phyloP scores from a whole-genome alignment of 2,797 vertebrate species.

The Lacerta viridis region DNA sequence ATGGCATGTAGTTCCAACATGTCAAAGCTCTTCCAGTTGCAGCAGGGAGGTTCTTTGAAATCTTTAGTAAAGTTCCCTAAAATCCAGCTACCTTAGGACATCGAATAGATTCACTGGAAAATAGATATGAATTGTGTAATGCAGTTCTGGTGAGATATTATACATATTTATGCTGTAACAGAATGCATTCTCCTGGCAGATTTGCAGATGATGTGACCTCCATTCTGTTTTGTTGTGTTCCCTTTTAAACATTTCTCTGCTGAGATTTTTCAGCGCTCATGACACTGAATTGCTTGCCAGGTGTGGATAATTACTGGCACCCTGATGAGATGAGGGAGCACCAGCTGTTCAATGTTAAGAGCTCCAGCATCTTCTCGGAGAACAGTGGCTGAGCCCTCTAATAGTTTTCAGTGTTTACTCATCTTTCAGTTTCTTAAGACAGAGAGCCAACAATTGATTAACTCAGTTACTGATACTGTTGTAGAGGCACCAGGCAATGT shows the following conservation, averaged over 20 bases:
- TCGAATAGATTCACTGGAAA: not conserved
- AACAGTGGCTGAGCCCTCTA: not conserved
- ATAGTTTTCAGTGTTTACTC: constrained; percentile 16
- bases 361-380: not conserved
- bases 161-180: constrained; percentile 4
- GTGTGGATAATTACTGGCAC: constrained; percentile 22
- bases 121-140: too few relatives aligned
- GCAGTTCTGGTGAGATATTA: not conserved
- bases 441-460: not conserved
- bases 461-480: not conserved
- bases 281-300: not conserved
- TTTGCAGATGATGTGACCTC: not conserved
- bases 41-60: not conserved
- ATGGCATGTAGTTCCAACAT: not conserved
- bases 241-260: not conserved
- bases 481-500: not conserved
- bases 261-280: constrained; percentile 2
- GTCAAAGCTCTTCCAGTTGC: too few relatives aligned
- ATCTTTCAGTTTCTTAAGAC: constrained; percentile 10
- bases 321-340: not conserved
- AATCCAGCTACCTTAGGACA: not conserved
- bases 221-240: not conserved
- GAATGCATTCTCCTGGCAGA: not conserved
- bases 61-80: not conserved
- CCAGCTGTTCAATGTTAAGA: constrained; percentile 18